phyloP scores from a whole-genome alignment of 1,140 invertebrate genomes.

The Megathymus violae region DNA sequence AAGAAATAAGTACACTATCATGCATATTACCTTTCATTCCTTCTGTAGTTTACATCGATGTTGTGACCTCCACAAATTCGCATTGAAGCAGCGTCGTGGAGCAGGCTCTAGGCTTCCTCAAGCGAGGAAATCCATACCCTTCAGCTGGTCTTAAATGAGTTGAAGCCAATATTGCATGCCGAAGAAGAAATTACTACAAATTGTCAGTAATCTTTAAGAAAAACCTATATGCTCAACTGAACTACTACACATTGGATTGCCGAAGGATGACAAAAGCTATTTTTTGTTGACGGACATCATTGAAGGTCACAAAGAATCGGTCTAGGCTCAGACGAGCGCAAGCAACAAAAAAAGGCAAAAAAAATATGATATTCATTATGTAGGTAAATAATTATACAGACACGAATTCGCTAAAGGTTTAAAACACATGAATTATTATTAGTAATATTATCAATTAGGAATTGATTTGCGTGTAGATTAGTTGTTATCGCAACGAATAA shows the following conservation, averaged over 20 bases:
- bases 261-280: slow-evolving; percentile 56
- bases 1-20: too few relatives aligned
- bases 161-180: too few relatives aligned
- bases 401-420: background rate
- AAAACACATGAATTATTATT: slow-evolving; percentile 4
- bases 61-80: too few relatives aligned
- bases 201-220: background rate
- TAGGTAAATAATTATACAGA: background rate
- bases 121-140: too few relatives aligned
- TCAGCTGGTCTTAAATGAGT: too few relatives aligned
- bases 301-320: slow-evolving; percentile 67
- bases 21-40: too few relatives aligned
- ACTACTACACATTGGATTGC: slow-evolving; percentile 32
- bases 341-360: slow-evolving; percentile 42
- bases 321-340: slow-evolving; percentile 51
- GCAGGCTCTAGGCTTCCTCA: too few relatives aligned
- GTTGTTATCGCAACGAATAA: too few relatives aligned
- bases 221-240: background rate
- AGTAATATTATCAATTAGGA: too few relatives aligned
- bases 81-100: too few relatives aligned
- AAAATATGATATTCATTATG: background rate
- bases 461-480: too few relatives aligned
- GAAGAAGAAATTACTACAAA: background rate
- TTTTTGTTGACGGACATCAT: slow-evolving; percentile 63
- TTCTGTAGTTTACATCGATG: too few relatives aligned